Base-by-base conservation (phyloP, 2,113 vertebrate genomes). In the Leptobrachium leishanense region DNA sequence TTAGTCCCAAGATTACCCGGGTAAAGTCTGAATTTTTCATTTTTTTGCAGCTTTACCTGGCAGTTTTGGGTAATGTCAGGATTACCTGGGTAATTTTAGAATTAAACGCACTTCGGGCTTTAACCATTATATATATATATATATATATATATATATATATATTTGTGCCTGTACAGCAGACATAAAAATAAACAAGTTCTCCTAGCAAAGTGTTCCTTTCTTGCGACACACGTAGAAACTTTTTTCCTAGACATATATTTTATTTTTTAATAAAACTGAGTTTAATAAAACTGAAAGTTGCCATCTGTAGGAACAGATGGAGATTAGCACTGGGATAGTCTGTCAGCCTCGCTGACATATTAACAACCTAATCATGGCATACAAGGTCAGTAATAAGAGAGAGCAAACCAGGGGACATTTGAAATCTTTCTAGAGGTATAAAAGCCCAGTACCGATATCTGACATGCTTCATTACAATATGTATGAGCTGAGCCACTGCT, bases 291-390 rank as follows among this genome's bases (percentile, higher is more conserved):
- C 74, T 68, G 78, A 81, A 68, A 81, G 78, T 74, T 74, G 78
- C 78, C 78, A 81, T 74, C 78, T 81, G 78, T 74, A 43, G 68
- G 78, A 81, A 73, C 78, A 81, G 78, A 81, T 81, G 71, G 71
- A 66, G 78, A 81, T 81, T 74, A 74, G 78, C 78, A 81, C 72
- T 59, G 78, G 72, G 78, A 68, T 74, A 81, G 63, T 74, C 78
- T 81, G 65, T 81, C 78, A 81, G 78, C 53, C 74, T 81, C 68
- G 78, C 78, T 81, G 78, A 81, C 78, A 81, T 74, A 81, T 81
- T 81, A 81, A 74, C 78, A 81, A 81, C 72, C 78, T 81, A 81
- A 81, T 81, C 71, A 81, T 81, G 78, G 46, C 63, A 68, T 69
- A 68, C 78, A 81, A 81, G 78, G 78, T 81, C 78, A 81, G 78